phyloP scores from a whole-genome alignment of 2,888 invertebrate genomes.

The Plebejus anna region DNA sequence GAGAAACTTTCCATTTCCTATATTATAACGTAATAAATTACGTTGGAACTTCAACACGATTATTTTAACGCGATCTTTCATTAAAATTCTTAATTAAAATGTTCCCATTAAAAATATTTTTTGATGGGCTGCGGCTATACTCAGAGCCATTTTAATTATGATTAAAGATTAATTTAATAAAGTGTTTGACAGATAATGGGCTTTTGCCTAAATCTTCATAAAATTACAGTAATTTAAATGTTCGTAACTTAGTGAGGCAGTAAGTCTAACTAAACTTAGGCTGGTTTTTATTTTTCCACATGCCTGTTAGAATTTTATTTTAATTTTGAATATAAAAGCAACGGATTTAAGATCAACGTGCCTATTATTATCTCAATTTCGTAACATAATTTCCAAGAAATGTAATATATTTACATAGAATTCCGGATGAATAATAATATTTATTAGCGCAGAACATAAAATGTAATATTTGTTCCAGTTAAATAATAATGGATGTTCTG shows the following conservation, averaged over 20 bases:
- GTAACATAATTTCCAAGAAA: not conserved
- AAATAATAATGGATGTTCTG: not conserved
- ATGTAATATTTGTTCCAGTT: not conserved
- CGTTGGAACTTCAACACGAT: constrained; percentile 27
- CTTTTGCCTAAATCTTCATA: no score
- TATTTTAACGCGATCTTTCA: not conserved
- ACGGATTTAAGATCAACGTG: not conserved
- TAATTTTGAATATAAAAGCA: not conserved
- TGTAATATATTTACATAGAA: not conserved
- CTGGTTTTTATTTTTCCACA: no score
- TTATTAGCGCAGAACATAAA: not conserved
- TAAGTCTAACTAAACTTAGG: no score
- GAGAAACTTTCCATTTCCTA: constrained; percentile 33
- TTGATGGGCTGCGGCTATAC: no score
- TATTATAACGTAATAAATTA: constrained; percentile 24
- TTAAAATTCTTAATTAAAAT: no score
- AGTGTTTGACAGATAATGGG: no score
- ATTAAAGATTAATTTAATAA: no score
- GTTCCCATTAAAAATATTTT: no score
- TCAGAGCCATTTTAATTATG: no score
- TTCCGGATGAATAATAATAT: not conserved
- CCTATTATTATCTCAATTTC: not conserved
- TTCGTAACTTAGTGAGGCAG: no score
- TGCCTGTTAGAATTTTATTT: not conserved
- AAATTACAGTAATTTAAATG: no score